These are phyloP conservation scores for Indicator maculatus DNA, from an alignment of 2,113 vertebrate genomes.

Conservation along the genomic window DNA sequence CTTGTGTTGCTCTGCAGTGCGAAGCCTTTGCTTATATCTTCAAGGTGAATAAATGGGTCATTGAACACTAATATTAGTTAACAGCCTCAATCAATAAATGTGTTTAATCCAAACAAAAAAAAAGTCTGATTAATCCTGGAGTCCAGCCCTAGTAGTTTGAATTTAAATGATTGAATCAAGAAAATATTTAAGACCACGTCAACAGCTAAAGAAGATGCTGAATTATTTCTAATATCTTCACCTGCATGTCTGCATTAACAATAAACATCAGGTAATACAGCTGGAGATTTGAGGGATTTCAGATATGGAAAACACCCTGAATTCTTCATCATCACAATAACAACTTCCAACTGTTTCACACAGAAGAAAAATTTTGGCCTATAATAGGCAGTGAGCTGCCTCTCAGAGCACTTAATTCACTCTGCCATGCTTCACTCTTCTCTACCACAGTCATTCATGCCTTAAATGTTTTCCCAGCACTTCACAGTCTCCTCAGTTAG, in stretches of 20 bases:
- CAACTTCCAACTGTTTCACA: not conserved
- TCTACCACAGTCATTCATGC: accelerated
- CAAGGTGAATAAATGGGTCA: not conserved
- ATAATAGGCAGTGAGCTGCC: not conserved
- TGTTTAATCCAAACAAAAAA: not conserved
- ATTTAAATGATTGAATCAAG: not conserved
- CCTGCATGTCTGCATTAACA: not conserved
- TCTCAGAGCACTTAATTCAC: not conserved
- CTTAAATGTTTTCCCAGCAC: not conserved
- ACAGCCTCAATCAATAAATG: not conserved
- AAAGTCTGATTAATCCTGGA: not conserved
- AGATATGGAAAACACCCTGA: not conserved
- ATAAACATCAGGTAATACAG: not conserved
- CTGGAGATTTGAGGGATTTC: not conserved
- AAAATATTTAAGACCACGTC: not conserved
- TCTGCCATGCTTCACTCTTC: not conserved
- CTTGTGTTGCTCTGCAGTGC: not conserved
- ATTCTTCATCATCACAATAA: not conserved
- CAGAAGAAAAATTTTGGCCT: not conserved
- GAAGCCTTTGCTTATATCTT: not conserved
- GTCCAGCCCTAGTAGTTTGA: not conserved
- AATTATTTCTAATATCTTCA: not conserved
- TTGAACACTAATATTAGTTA: not conserved
- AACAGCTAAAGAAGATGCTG: not conserved
- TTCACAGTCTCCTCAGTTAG: not conserved